phyloP scores from a whole-genome alignment of 1,140 invertebrate genomes.

The Melitaea cinxia region DNA sequence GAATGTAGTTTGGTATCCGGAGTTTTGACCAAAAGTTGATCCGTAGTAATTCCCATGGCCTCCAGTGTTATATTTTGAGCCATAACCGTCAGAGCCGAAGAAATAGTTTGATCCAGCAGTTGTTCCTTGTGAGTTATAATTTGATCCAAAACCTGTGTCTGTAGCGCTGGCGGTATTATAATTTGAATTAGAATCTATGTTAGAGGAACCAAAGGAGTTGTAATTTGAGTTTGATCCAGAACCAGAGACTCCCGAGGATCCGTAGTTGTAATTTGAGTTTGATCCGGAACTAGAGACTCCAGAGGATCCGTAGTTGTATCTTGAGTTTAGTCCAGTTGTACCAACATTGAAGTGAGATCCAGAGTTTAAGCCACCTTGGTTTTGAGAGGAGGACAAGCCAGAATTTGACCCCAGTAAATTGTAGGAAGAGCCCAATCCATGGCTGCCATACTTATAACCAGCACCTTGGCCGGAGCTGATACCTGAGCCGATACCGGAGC shows the following conservation, averaged over 20 bases:
- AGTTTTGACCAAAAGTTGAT: conserved; percentile 18
- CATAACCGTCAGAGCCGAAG: conserved; percentile 1
- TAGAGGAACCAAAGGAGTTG: conserved; percentile 19
- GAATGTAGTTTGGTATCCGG: conserved; percentile 37
- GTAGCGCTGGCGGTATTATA: conserved; percentile 13
- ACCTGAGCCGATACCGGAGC: background rate
- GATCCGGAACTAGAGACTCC: conserved; percentile 13
- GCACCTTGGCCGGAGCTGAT: no score
- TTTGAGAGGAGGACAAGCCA: background rate
- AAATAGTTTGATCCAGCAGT: conserved; percentile 13
- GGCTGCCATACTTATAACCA: conserved; percentile 21
- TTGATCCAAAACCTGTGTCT: conserved; percentile 6
- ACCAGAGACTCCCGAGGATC: conserved; percentile 13
- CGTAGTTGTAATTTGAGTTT: conserved; percentile 25
- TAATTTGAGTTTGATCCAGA: conserved; percentile 27
- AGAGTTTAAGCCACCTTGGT: conserved; percentile 7
- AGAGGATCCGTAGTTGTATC: conserved; percentile 26
- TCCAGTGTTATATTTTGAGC: conserved; percentile 20
- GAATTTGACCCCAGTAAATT: background rate
- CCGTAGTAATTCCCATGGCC: conserved; percentile 27
- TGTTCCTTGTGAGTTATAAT: conserved; percentile 4
- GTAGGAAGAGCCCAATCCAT: conserved; percentile 20
- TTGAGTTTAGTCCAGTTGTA: conserved; percentile 17
- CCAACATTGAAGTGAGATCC: conserved; percentile 22
- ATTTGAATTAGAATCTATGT: conserved; percentile 11